A percentile compares a stretch with the other conserved stretches of the same genome.
These are phyloP conservation scores for Temnothorax nylanderi DNA, from an alignment of 1,140 invertebrate species.

Conservation along the genomic window DNA sequence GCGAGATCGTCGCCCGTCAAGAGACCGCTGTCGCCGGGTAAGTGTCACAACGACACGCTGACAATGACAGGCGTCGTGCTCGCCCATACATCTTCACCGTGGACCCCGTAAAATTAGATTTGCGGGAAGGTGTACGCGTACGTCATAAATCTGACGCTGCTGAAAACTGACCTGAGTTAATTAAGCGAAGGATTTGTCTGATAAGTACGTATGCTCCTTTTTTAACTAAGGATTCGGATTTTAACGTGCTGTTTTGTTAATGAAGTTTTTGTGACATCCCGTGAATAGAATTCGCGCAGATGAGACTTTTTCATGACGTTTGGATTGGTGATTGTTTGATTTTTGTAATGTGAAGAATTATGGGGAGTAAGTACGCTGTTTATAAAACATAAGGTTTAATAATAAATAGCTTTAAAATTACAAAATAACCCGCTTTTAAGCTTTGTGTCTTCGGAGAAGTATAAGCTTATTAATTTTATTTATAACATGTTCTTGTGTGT, in stretches of 20 bases:
- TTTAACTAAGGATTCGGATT: neutral
- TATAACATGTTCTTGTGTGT: neutral
- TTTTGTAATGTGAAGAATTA: neutral
- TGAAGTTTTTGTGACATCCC: neutral
- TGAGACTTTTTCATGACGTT: neutral
- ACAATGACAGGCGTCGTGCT: neutral
- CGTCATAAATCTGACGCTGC: neutral
- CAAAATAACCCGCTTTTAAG: neutral
- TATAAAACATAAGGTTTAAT: neutral
- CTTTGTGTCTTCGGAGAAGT: neutral
- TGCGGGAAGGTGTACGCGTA: neutral
- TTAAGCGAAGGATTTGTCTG: neutral
- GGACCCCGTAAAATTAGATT: constrained; percentile 6
- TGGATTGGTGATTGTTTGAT: neutral
- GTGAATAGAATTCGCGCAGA: neutral
- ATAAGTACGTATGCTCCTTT: neutral
- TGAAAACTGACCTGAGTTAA: neutral
- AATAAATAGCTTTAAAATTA: neutral
- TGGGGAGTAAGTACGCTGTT: neutral
- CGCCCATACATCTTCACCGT: neutral
- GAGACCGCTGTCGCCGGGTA: constrained; percentile 69
- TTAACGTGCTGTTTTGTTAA: neutral
- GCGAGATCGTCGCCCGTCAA: constrained; percentile 64
- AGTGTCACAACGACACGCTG: constrained; percentile 38
- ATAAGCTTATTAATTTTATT: neutral